Percentiles rank a stretch among this genome's conserved stretches.
phyloP scores from a whole-genome alignment of 2,888 invertebrate genomes.

The Drosophila nr. medialis region DNA sequence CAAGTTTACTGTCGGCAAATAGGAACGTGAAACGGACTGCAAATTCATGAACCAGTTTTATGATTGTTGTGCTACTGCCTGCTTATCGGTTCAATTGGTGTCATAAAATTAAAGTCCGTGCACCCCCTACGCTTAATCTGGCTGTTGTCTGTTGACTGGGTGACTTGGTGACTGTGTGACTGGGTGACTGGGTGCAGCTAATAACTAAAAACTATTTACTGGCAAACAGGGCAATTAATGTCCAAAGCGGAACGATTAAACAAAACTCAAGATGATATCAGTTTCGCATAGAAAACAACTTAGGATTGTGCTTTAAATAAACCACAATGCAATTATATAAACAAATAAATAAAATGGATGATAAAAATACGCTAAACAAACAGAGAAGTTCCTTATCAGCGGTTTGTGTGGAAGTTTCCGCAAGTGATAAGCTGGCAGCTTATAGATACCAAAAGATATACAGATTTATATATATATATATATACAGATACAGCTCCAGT shows the following conservation, averaged over 20 bases:
- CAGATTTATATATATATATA: constrained; percentile 15
- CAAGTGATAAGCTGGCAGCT: constrained; percentile 39
- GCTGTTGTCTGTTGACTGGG: constrained; percentile 21
- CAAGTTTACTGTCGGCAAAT: constrained; percentile 38
- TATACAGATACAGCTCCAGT: constrained; percentile 23
- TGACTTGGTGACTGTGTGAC: constrained; percentile 3
- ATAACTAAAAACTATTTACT: constrained; percentile 28
- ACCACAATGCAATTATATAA: constrained; percentile 35
- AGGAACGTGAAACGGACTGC: constrained; percentile 43
- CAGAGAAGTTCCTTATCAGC: constrained; percentile 31
- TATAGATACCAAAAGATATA: constrained; percentile 17
- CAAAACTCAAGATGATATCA: constrained; percentile 3
- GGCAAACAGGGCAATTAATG: constrained; percentile 26
- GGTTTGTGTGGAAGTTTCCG: constrained; percentile 34
- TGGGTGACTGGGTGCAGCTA: constrained; percentile 17
- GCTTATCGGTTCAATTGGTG: constrained; percentile 57
- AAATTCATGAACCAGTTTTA: constrained; percentile 49
- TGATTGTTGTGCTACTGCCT: constrained; percentile 7
- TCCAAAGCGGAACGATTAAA: neutral
- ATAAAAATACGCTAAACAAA: constrained; percentile 40
- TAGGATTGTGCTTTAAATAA: constrained; percentile 38
- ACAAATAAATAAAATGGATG: neutral
- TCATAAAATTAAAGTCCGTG: constrained; percentile 27
- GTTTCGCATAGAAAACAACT: neutral
- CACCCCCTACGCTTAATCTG: neutral